Conservation (phyloP, 1,140 invertebrate species). For the Achatina immaculata region DNA sequence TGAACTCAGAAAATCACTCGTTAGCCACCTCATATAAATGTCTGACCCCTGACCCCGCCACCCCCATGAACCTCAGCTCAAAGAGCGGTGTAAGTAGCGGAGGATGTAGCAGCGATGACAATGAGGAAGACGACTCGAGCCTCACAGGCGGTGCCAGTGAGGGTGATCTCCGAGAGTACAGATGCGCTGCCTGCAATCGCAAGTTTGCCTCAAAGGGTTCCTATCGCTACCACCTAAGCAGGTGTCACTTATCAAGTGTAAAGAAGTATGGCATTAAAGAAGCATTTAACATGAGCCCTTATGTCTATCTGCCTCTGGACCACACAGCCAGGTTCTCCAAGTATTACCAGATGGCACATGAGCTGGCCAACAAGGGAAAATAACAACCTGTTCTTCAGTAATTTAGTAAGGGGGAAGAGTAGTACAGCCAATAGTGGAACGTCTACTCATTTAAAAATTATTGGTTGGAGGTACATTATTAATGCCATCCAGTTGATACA, state of each 20-base stretch:
- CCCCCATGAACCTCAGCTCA: slow-evolving; percentile 55
- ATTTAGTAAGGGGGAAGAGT: too few relatives aligned
- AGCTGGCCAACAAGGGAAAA: slow-evolving; percentile 61
- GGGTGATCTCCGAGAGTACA: slow-evolving; percentile 68
- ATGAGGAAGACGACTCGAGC: slow-evolving; percentile 40
- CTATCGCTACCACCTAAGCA: slow-evolving; percentile 94
- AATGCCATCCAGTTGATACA: too few relatives aligned
- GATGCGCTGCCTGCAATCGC: slow-evolving; percentile 96
- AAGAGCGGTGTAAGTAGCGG: background rate
- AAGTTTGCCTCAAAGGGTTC: slow-evolving; percentile 96
- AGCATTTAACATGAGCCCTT: slow-evolving; percentile 77
- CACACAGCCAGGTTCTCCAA: slow-evolving; percentile 67
- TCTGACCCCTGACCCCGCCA: slow-evolving; percentile 36
- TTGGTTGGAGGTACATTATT: too few relatives aligned
- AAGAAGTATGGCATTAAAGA: slow-evolving; percentile 81
- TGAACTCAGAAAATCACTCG: slow-evolving; percentile 36
- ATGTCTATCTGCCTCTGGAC: slow-evolving; percentile 65
- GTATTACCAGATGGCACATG: slow-evolving; percentile 68
- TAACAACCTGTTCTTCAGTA: slow-evolving; percentile 25
- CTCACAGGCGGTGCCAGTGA: slow-evolving; percentile 45
- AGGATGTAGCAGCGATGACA: slow-evolving; percentile 32
- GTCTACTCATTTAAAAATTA: too few relatives aligned
- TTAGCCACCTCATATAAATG: background rate
- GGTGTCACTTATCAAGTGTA: slow-evolving; percentile 85
- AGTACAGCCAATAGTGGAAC: too few relatives aligned